A percentile compares a stretch with the other conserved stretches of the same genome.
phyloP scores from a whole-genome alignment of 2,797 vertebrate species.

The Helostoma temminkii region DNA sequence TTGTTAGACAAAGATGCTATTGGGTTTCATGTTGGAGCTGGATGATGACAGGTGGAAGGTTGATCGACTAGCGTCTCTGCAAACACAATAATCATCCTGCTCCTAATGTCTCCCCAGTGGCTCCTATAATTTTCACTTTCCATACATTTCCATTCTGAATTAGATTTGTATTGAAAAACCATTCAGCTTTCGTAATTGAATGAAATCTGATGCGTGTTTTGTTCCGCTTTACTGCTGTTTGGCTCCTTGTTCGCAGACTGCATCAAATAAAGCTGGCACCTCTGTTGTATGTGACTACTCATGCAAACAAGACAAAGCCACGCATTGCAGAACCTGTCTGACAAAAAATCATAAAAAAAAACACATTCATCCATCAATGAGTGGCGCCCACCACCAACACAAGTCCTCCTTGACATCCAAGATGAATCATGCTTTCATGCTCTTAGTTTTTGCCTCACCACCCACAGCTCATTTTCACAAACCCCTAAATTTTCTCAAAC shows the following conservation, averaged over 20 bases:
- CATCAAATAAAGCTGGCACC: slow-evolving; percentile 38
- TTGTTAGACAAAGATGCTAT: slow-evolving; percentile 9
- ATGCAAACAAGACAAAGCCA: slow-evolving; percentile 21
- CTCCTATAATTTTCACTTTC: slow-evolving; percentile 24
- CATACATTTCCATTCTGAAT: slow-evolving; percentile 39
- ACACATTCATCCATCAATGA: slow-evolving; percentile 22
- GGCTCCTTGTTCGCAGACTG: slow-evolving; percentile 8
- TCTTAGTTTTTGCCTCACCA: slow-evolving; percentile 40
- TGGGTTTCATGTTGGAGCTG: slow-evolving; percentile 8
- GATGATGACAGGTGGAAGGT: neutral
- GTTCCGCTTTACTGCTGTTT: neutral
- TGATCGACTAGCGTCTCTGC: slow-evolving; percentile 8
- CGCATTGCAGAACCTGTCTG: slow-evolving; percentile 9
- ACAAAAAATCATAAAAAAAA: slow-evolving; percentile 3
- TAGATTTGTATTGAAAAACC: slow-evolving; percentile 31
- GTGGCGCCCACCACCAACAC: slow-evolving; percentile 49
- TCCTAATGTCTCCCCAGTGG: neutral
- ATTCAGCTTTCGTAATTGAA: neutral
- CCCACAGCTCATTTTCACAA: slow-evolving; percentile 29
- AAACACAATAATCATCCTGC: slow-evolving; percentile 22
- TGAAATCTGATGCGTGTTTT: slow-evolving; percentile 26
- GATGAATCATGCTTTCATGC: slow-evolving; percentile 49
- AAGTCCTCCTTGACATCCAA: slow-evolving; percentile 47
- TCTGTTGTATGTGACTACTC: slow-evolving; percentile 20
- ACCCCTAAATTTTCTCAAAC: slow-evolving; percentile 25